Base-by-base conservation (phyloP, 2,888 invertebrate species). In the Spialia ferax region DNA sequence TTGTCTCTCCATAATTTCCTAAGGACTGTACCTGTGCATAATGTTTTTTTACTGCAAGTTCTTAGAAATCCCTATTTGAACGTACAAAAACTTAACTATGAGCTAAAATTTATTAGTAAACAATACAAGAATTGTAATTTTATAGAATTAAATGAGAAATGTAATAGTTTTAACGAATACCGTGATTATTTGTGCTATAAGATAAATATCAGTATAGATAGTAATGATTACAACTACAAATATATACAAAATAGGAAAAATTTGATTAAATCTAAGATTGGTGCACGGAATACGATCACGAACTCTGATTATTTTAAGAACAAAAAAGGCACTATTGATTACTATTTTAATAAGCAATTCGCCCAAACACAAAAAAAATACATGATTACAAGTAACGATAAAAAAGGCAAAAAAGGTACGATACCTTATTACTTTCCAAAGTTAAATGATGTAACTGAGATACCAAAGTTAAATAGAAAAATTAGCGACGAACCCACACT, bases 171-270 rank as follows among this genome's bases (percentile, higher is more conserved):
- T n/a, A 38, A n/a, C 4, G 38, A 38, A n/a, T 8, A 13, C 4
- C 38, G n/a, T 4, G 4, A 38, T 38, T 38, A 38, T 4, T 7
- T 38, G n/a, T 38, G 38, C 13, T n/a, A 38, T n/a, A 38, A 38
- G 13, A 11, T 38, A 38, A 38, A 38, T 29, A 29, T 29, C 8
- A 29, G 29, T 10, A 57, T 57, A n/a, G 57, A 57, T 3, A 42
- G 22, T 23, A 8, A 32, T 7, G 57, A 57, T 15, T 57, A 57
- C n/a, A 23, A 57, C 22, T n/a, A n/a, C 15, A 57, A 15, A 23
- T 57, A 20, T n/a, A 57, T 42, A 1, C 22, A 57, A 57, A 57
- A 57, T 23, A 42, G 57, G 13, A 22, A 57, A 55, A 55, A 5
- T 29, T 29, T 29, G 29, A 29, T 29, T 29, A 5, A 29, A 8